Conservation (phyloP, 1,140 invertebrate species). For the Listronotus bonariensis region DNA sequence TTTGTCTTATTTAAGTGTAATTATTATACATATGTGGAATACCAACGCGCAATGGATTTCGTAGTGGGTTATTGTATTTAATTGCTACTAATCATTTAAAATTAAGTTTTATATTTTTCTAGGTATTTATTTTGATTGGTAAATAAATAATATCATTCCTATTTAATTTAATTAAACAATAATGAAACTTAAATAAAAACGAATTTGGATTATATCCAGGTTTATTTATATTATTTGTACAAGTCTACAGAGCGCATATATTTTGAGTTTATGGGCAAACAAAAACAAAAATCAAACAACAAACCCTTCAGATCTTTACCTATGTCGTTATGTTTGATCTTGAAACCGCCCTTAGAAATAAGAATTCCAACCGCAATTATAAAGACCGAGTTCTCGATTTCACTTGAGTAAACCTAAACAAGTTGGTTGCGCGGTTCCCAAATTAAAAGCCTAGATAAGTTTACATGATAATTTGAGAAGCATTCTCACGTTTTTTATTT, state of each 20-base stretch:
- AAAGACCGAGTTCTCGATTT: slow-evolving; percentile 28
- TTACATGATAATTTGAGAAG: slow-evolving; percentile 30
- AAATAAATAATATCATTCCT: too few relatives aligned
- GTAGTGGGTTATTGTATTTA: too few relatives aligned
- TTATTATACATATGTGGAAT: too few relatives aligned
- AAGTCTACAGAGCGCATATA: slow-evolving; percentile 5
- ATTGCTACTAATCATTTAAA: too few relatives aligned
- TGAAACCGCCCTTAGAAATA: slow-evolving; percentile 24
- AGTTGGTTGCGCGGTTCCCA: slow-evolving; percentile 14
- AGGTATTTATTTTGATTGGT: too few relatives aligned
- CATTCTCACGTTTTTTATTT: slow-evolving; percentile 9
- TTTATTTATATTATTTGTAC: slow-evolving; percentile 1
- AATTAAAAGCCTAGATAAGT: slow-evolving; percentile 33
- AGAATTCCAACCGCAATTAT: slow-evolving; percentile 33
- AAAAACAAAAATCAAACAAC: slow-evolving; percentile 12
- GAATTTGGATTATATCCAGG: too few relatives aligned
- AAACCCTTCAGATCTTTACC: slow-evolving; percentile 21
- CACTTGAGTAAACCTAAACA: slow-evolving; percentile 31
- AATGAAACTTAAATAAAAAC: too few relatives aligned
- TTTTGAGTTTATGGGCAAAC: background rate
- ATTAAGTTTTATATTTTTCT: too few relatives aligned
- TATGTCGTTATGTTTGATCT: slow-evolving; percentile 33
- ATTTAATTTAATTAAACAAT: too few relatives aligned
- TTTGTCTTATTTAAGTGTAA: too few relatives aligned
- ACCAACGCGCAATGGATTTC: too few relatives aligned